Conservation (phyloP, 2,797 vertebrate genomes). For the Lateolabrax maculatus region DNA sequence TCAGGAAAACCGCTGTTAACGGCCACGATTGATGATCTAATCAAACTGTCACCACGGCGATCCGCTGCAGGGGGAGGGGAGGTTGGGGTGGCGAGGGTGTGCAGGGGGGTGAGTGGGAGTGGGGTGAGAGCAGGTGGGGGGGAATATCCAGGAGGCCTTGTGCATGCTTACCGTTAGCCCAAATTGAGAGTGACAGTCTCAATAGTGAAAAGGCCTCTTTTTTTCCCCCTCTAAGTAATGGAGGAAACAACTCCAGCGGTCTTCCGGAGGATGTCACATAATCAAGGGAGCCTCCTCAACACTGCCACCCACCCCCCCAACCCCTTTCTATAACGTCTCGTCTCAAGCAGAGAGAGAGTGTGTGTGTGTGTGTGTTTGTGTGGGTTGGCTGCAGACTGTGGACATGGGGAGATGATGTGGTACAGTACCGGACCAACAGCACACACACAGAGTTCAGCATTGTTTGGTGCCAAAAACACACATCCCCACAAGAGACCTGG, state of each 20-base stretch:
- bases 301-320: constrained; percentile 23
- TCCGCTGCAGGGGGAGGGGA: constrained; percentile 87
- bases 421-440: constrained; percentile 33
- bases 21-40: constrained; percentile 99
- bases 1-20: constrained; percentile 99
- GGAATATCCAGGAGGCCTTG: constrained; percentile 86
- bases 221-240: constrained; percentile 91
- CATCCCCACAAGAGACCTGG: neutral
- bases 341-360: constrained; percentile 1
- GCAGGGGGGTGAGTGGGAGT: constrained; percentile 20
- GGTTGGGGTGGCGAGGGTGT: constrained; percentile 41
- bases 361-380: neutral
- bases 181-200: constrained; percentile 99
- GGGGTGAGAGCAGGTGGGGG: constrained; percentile 82
- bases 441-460: constrained; percentile 35
- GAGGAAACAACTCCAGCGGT: constrained; percentile 95
- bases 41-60: constrained; percentile 98
- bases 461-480: constrained; percentile 34
- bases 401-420: constrained; percentile 49
- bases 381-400: constrained; percentile 3
- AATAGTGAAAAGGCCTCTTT: constrained; percentile 95
- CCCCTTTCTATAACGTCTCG: constrained; percentile 39
- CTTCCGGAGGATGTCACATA: constrained; percentile 98
- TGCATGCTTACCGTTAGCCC: constrained; percentile 98
- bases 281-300: constrained; percentile 89